Percentiles rank a stretch among this genome's conserved stretches.
Evolutionary conservation across 2,113 vertebrate species (phyloP).

Genomic region (Limanda limanda): DNA sequence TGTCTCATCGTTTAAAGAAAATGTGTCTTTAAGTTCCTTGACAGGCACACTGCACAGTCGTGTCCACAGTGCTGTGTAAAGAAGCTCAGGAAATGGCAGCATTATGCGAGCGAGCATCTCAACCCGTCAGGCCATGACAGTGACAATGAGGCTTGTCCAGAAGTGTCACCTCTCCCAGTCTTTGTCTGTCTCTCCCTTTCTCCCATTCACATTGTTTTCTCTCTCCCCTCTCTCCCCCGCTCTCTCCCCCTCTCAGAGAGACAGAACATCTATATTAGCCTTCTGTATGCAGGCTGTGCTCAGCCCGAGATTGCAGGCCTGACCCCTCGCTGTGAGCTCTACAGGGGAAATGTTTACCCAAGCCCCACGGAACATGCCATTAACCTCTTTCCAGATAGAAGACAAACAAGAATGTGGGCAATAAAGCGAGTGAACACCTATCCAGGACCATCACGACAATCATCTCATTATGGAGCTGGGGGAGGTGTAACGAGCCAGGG

Average conservation of each 20-base stretch:
- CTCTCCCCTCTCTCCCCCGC: background rate
- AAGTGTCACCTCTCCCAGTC: constrained; percentile 54
- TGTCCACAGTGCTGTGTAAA: constrained; percentile 31
- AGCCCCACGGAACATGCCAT: constrained; percentile 73
- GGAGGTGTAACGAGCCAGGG: constrained; percentile 55
- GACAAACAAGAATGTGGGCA: constrained; percentile 71
- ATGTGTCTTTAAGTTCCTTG: constrained; percentile 56
- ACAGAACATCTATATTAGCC: constrained; percentile 76
- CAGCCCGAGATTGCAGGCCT: constrained; percentile 74
- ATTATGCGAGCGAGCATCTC: constrained; percentile 63
- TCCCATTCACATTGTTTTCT: background rate
- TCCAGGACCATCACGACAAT: constrained; percentile 71
- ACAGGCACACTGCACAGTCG: constrained; percentile 60
- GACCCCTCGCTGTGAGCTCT: constrained; percentile 75
- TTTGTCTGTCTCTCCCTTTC: background rate
- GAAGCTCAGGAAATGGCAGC: constrained; percentile 53
- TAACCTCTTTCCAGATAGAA: constrained; percentile 77
- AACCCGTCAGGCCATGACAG: constrained; percentile 65
- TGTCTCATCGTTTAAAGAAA: constrained; percentile 42
- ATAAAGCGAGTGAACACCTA: constrained; percentile 70
- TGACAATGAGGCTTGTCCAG: constrained; percentile 70
- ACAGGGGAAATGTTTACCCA: constrained; percentile 77
- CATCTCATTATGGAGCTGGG: constrained; percentile 73
- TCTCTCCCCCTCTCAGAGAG: constrained; percentile 27
- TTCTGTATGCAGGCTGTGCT: constrained; percentile 68